Evolutionary conservation across 2,113 vertebrate species (phyloP), one percentile per base, ranked within the genome.

Genomic region (Polypterus senegalus): DNA sequence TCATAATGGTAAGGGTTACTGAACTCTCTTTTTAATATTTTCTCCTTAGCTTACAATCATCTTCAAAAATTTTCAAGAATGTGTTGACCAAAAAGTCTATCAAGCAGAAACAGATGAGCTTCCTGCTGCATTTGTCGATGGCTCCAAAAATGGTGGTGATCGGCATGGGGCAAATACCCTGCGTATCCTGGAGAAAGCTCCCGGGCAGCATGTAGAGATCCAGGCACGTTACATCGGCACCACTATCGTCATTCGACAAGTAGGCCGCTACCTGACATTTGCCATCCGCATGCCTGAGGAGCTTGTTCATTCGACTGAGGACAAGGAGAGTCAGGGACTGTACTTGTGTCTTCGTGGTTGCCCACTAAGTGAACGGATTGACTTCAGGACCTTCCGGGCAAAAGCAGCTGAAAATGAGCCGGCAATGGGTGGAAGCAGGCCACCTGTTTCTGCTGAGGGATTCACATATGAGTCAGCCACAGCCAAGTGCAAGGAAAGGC

Each of bases 21-120:
- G 4, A 60, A 65, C 2, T 44, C 3, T 46, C 8, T 47, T 48
- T 53, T 11, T 43, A 54, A 5, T 66, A 52, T 63, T 62, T 11
- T 59, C 44, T 51, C 61, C 2, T 3, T 78, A 98, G 96, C 84
- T 98, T 69, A 98, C 96, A 55, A 94, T 98, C 84, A 98, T 98
- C 81, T 98, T 98, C 70, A 98, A 95, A 87, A 94, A 90, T 70
- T 97, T 96, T 81, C 93, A 92, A 70, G 92, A 97, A 67, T 98
- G 96, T 0, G 89, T 97, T 63, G 96, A 98, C 48, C 92, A 97
- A 83, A 98, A 98, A 62, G 94, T 89, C 66, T 98, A 96, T 79
- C 93, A 97, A 60, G 94, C 95, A 0, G 92, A 98, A 82, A 94
- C 90, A 7, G 94, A 93, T 0, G 91, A 96, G 75, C 91, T 98